These are phyloP conservation scores for Megastigmus dorsalis DNA, from an alignment of 2,888 invertebrate genomes.

Conservation along the genomic window DNA sequence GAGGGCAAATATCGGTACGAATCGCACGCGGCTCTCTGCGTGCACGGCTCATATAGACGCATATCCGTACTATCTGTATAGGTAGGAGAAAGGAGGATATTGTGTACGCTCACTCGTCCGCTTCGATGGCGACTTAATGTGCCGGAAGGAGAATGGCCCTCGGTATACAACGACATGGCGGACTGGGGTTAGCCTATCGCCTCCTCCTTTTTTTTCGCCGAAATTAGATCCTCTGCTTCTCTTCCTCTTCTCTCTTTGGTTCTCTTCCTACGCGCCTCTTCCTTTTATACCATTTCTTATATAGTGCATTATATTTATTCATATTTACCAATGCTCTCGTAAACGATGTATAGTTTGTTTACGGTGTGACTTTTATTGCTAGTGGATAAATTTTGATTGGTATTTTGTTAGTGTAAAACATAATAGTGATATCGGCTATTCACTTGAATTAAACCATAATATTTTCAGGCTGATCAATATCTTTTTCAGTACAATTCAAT, in stretches of 20 bases:
- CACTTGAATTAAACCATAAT: too few relatives aligned
- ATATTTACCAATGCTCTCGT: too few relatives aligned
- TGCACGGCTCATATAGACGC: not conserved
- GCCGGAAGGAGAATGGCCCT: conserved; percentile 30
- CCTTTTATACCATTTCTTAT: too few relatives aligned
- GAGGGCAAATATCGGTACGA: conserved; percentile 12
- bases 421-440: too few relatives aligned
- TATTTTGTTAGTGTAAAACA: too few relatives aligned
- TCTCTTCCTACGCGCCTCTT: too few relatives aligned
- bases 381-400: too few relatives aligned
- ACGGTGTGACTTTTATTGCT: too few relatives aligned
- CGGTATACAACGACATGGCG: not conserved
- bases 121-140: conserved; percentile 49
- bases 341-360: too few relatives aligned
- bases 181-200: not conserved
- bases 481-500: too few relatives aligned
- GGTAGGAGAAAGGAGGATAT: conserved; percentile 28
- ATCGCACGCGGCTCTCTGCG: not conserved
- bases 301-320: too few relatives aligned
- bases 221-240: not conserved
- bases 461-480: too few relatives aligned
- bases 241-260: not conserved
- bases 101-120: conserved; percentile 38
- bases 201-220: not conserved
- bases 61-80: not conserved